Conservation (phyloP, 2,888 invertebrate species). For the Biston stratarius region DNA sequence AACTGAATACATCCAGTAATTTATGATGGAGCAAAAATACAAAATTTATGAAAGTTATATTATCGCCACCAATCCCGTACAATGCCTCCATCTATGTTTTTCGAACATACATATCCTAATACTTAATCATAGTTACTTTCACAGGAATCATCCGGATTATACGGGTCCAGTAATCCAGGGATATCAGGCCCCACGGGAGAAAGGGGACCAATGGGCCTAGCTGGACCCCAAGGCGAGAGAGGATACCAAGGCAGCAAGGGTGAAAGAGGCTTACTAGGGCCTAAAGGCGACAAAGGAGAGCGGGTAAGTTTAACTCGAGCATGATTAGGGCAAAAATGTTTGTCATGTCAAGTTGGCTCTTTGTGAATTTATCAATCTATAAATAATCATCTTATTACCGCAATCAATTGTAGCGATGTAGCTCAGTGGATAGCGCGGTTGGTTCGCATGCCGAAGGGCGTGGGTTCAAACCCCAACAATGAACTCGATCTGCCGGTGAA, state of each 20-base stretch:
- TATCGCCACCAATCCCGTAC: too few relatives aligned
- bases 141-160: constrained; percentile 83
- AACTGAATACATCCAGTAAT: too few relatives aligned
- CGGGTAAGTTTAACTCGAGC: constrained; percentile 85
- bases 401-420: too few relatives aligned
- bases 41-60: too few relatives aligned
- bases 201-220: constrained; percentile 88
- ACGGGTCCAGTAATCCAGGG: constrained; percentile 84
- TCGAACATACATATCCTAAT: constrained; percentile 36
- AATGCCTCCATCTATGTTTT: too few relatives aligned
- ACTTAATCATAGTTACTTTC: constrained; percentile 60
- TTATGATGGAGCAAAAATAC: too few relatives aligned
- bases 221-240: constrained; percentile 88
- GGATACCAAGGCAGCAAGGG: constrained; percentile 88
- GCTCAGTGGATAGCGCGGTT: too few relatives aligned
- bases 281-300: constrained; percentile 91
- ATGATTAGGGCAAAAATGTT: constrained; percentile 45
- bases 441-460: too few relatives aligned
- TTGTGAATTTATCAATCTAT: constrained; percentile 19
- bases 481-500: too few relatives aligned
- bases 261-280: constrained; percentile 86
- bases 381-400: neutral
- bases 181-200: constrained; percentile 90
- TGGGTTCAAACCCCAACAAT: too few relatives aligned
- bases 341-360: constrained; percentile 26